Percentiles rank a stretch among this genome's conserved stretches.
Conservation (phyloP, 2,113 vertebrate species). For the Hippocampus zosterae region DNA sequence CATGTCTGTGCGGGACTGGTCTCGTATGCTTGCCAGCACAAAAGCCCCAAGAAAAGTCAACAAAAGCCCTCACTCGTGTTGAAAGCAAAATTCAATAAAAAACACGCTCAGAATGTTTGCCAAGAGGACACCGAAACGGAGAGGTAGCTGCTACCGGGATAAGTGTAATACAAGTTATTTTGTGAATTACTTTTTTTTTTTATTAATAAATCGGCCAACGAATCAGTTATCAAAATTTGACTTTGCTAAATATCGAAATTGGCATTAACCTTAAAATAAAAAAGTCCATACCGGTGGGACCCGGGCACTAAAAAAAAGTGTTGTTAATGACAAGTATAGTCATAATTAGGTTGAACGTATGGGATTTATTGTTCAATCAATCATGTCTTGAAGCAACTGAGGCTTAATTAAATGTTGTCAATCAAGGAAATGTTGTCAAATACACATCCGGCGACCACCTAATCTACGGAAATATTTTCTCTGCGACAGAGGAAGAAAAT, state of each 20-base stretch:
- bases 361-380: background rate
- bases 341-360: background rate
- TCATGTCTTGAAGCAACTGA: background rate
- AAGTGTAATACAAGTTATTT: too few relatives aligned
- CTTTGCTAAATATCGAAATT: too few relatives aligned
- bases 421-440: background rate
- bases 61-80: background rate
- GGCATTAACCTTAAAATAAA: too few relatives aligned
- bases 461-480: background rate
- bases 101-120: slow-evolving; percentile 4
- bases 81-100: background rate
- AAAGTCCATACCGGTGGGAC: too few relatives aligned
- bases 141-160: slow-evolving; percentile 4
- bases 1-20: background rate
- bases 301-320: too few relatives aligned
- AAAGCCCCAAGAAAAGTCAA: slow-evolving; percentile 25
- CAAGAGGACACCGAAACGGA: background rate
- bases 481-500: background rate
- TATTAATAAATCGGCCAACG: too few relatives aligned
- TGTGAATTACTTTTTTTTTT: too few relatives aligned
- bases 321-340: too few relatives aligned
- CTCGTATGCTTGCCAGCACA: slow-evolving; percentile 3
- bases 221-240: too few relatives aligned
- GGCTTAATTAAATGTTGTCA: background rate
- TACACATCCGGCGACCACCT: background rate